Percentiles rank a stretch among this genome's conserved stretches.
phyloP scores from a whole-genome alignment of 2,113 vertebrate genomes.

The Geococcyx californianus region DNA sequence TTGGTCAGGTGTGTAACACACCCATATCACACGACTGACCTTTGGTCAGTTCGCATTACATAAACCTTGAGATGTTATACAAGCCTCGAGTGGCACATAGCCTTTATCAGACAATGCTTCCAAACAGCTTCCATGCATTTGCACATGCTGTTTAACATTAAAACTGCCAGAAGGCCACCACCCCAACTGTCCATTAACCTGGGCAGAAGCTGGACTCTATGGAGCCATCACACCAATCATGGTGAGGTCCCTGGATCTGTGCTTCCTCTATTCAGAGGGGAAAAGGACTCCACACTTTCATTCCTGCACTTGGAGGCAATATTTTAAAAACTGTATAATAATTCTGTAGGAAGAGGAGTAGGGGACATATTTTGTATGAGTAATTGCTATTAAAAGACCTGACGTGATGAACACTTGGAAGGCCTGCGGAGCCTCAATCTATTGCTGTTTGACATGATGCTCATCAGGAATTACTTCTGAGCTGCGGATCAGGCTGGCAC shows the following conservation, averaged over 20 bases:
- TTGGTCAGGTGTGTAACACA: neutral
- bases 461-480: neutral
- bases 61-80: neutral
- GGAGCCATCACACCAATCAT: neutral
- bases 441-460: neutral
- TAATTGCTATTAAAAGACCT: neutral
- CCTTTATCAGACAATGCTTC: neutral
- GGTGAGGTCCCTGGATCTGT: neutral
- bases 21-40: neutral
- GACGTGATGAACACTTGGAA: neutral
- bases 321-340: neutral
- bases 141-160: neutral
- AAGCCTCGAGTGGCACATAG: rapidly evolving
- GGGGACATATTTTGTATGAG: no score
- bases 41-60: neutral
- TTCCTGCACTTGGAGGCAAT: neutral
- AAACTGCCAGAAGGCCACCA: neutral
- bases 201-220: neutral
- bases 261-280: neutral
- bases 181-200: neutral
- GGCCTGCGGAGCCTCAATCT: neutral
- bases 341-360: neutral
- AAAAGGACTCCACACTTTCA: neutral
- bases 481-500: neutral
- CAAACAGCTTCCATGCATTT: neutral